Conservation (phyloP, 2,888 invertebrate genomes). For the Helicoverpa assulta region DNA sequence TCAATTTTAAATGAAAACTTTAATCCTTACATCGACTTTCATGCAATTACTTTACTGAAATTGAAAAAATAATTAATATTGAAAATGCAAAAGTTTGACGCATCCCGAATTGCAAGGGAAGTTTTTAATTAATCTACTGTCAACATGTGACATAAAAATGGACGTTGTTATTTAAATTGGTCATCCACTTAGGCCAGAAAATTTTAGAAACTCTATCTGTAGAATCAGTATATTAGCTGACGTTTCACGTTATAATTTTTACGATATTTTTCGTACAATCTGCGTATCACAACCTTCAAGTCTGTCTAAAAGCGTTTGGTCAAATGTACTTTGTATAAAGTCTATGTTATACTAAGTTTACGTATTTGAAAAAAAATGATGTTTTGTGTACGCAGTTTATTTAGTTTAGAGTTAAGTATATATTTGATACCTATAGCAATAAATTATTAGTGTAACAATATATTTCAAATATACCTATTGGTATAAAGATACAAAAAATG, state of each 20-base stretch:
- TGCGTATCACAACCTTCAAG: slow-evolving; percentile 15
- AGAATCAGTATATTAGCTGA: neutral
- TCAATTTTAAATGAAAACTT: too few species aligned
- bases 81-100: neutral
- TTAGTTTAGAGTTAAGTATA: neutral
- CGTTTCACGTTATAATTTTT: neutral
- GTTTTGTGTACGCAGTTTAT: neutral
- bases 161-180: slow-evolving; percentile 33
- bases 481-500: neutral
- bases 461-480: neutral
- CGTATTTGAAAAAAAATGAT: neutral
- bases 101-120: slow-evolving; percentile 16
- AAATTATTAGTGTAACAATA: slow-evolving; percentile 1
- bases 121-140: slow-evolving; percentile 13
- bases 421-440: neutral
- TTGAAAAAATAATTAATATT: too few species aligned
- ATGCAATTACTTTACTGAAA: too few species aligned
- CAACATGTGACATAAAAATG: slow-evolving; percentile 22
- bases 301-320: slow-evolving; percentile 21
- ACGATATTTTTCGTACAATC: neutral
- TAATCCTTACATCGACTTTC: too few species aligned
- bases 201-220: neutral
- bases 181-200: slow-evolving; percentile 4
- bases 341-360: neutral
- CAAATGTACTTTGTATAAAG: neutral